Conservation (phyloP, 2,113 vertebrate species). For the Catharus minimus region DNA sequence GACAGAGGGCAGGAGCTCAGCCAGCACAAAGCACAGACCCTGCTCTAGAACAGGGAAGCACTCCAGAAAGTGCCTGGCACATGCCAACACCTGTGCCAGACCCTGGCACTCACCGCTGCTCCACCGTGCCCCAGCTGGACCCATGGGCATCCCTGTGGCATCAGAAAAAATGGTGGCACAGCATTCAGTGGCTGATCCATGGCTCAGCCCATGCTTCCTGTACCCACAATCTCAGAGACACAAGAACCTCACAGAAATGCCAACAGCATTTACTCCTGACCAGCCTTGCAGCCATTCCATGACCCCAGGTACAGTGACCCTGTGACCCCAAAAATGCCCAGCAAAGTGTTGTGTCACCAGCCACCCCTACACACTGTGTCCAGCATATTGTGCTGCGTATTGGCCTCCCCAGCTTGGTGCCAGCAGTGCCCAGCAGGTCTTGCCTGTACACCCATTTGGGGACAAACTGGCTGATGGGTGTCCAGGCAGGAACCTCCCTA, state of each 20-base stretch:
- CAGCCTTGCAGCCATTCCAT: background rate
- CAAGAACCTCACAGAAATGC: background rate
- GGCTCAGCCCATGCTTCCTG: background rate
- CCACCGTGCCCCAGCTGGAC: background rate
- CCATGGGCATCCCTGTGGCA: background rate
- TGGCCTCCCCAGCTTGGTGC: background rate
- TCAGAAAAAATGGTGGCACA: background rate
- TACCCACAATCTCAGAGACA: background rate
- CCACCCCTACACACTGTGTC: background rate
- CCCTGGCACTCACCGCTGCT: background rate
- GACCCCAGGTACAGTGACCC: background rate
- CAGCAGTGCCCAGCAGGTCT: background rate
- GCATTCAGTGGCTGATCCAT: background rate
- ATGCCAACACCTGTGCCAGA: too few species aligned
- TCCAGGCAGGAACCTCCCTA: constrained; percentile 29
- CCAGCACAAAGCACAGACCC: background rate
- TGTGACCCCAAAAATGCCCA: background rate
- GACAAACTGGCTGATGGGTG: background rate
- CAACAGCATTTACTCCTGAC: background rate
- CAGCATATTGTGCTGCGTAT: background rate
- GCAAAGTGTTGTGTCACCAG: background rate
- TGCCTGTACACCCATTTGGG: background rate
- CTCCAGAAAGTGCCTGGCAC: background rate
- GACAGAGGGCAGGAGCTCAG: constrained; percentile 30
- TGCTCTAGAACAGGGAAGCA: background rate